These are phyloP conservation scores for Cairina moschata DNA, from an alignment of 2,113 vertebrate species.

Conservation along the genomic window DNA sequence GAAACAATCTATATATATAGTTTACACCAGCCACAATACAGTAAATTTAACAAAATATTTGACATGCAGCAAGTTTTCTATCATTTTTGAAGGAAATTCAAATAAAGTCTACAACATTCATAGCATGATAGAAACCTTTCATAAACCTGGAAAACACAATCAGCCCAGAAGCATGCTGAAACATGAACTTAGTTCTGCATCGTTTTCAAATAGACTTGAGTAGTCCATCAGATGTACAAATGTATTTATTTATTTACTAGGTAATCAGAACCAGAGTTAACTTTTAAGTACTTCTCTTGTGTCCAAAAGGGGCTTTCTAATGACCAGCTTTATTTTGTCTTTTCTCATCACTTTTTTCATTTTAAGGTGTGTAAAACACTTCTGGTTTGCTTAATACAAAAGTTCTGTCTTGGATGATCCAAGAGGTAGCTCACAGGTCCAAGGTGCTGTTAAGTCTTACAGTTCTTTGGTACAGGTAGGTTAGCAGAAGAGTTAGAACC, in stretches of 20 bases:
- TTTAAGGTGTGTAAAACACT: neutral
- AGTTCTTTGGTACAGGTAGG: neutral
- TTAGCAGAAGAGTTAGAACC: neutral
- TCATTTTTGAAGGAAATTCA: neutral
- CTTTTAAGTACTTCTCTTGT: neutral
- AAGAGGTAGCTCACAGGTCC: neutral
- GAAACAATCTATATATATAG: accelerated
- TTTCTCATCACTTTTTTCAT: neutral
- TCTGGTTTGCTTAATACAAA: neutral
- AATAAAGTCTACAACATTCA: neutral
- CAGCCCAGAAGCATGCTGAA: neutral
- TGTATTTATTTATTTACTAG: neutral
- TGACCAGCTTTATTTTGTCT: neutral
- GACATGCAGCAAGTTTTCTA: neutral
- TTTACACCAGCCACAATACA: neutral
- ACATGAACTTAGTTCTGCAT: neutral
- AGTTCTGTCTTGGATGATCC: neutral
- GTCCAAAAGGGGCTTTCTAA: neutral
- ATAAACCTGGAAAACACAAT: neutral
- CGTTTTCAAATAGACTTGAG: neutral
- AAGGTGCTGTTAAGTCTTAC: neutral
- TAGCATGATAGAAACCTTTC: neutral
- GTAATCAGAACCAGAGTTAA: neutral
- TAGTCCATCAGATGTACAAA: neutral
- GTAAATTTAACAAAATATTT: neutral